Evolutionary conservation across 2,113 vertebrate species (phyloP), one percentile per base, ranked within the genome.

Genomic region (Atrichornis clamosus): DNA sequence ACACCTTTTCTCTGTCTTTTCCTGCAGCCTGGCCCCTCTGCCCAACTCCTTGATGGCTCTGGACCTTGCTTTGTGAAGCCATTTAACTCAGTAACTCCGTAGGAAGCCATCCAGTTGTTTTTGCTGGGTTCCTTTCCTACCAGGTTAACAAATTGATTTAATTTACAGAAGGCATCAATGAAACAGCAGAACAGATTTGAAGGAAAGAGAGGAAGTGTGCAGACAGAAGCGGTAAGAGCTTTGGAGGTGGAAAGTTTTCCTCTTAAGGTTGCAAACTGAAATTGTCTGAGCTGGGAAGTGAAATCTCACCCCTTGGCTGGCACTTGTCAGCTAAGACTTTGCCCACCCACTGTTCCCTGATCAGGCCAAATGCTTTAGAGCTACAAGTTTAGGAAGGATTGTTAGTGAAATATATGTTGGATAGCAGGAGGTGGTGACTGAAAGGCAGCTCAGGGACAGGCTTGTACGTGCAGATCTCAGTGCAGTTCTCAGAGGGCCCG

Each of bases 211-310:
- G 37, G 41, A 56, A 65, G 17, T 3, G 21, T 73, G n/a, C 3
- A 11, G 42, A 68, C n/a, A 9, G 10, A 28, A 67, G 6, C 5
- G 27, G 19, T 24, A 33, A 80, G 65, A 63, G 44, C 7, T 79
- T 50, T 60, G 9, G 13, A 8, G 9, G 28, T 33, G 17, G 8
- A 14, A 55, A 60, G 4, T 3, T 92, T 80, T 80, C 49, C 30
- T 37, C 23, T 49, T 53, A 10, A 32, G 37, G 9, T 2, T 67
- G 50, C 26, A 74, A 28, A n/a, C 24, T 37, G 64, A 41, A 53
- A 21, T 30, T 64, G 4, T 30, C 20, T 0, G 1, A 46, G 9
- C 17, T 30, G 46, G 37, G 10, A 46, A 14, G 21, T 5, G 42
- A 62, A 62, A 59, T 28, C 60, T 74, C 35, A 32, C 11, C 14